These are phyloP conservation scores for Bruchidius siliquastri DNA, from an alignment of 2,888 invertebrate species.

Conservation along the genomic window DNA sequence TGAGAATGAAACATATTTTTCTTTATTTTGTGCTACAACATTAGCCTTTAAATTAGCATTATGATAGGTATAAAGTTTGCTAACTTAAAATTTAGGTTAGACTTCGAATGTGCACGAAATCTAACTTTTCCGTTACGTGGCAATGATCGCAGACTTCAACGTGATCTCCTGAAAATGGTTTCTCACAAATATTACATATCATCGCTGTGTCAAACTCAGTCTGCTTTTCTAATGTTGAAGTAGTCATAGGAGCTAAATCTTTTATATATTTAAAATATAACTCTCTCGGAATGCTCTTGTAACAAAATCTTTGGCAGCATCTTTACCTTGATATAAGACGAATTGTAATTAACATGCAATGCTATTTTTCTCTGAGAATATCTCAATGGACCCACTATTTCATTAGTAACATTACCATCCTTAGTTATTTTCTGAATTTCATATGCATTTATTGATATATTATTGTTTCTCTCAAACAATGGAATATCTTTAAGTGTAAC, in stretches of 20 bases:
- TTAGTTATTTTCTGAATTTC: background rate
- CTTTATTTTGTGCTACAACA: background rate
- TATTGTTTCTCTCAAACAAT: too few relatives aligned
- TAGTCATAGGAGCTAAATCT: too few relatives aligned
- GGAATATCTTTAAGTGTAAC: conserved; percentile 1
- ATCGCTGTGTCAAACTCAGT: too few relatives aligned
- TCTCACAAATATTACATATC: too few relatives aligned
- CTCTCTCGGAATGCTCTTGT: too few relatives aligned
- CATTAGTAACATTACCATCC: background rate
- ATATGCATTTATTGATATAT: conserved; percentile 6
- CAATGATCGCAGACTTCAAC: conserved; percentile 7
- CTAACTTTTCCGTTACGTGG: conserved; percentile 6
- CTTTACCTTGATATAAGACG: too few relatives aligned
- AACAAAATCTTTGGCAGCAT: too few relatives aligned
- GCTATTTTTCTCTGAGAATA: background rate
- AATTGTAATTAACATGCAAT: conserved; percentile 3
- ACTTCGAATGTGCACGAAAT: conserved; percentile 4
- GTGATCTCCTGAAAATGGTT: too few relatives aligned
- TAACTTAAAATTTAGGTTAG: conserved; percentile 2
- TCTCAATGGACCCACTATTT: conserved; percentile 1
- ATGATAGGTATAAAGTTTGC: conserved; percentile 7
- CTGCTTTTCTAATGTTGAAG: too few relatives aligned
- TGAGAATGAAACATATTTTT: conserved; percentile 2
- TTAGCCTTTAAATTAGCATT: background rate
- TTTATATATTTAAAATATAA: too few relatives aligned